Conservation (phyloP, 1,140 invertebrate genomes). For the Drusus annulatus region DNA sequence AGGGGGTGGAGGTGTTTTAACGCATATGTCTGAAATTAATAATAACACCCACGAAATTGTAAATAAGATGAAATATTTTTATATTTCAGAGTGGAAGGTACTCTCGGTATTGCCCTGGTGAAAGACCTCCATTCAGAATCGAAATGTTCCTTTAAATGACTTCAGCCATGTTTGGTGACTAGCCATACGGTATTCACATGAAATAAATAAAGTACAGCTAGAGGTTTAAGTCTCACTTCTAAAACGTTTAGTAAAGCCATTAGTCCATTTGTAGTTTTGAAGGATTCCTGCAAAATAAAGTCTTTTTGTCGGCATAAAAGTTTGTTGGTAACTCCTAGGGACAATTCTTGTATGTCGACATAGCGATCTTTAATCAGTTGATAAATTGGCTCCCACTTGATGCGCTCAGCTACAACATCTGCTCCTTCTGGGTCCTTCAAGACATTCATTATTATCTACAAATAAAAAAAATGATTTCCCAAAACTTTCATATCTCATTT, state of each 20-base stretch:
- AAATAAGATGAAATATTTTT: neutral
- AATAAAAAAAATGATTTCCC: conserved; percentile 28
- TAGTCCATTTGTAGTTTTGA: conserved; percentile 61
- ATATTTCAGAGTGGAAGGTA: too few species aligned
- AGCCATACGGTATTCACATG: too few species aligned
- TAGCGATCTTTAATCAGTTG: conserved; percentile 61
- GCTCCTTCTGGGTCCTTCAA: conserved; percentile 60
- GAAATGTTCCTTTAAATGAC: too few species aligned
- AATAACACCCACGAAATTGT: neutral
- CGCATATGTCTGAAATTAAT: conserved; percentile 20
- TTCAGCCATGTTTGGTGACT: too few species aligned
- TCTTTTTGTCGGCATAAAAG: conserved; percentile 61
- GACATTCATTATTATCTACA: conserved; percentile 63
- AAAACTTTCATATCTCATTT: neutral
- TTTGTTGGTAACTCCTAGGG: conserved; percentile 60
- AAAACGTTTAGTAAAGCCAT: conserved; percentile 61
- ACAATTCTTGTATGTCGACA: conserved; percentile 61
- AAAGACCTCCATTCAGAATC: too few species aligned
- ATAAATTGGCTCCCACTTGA: conserved; percentile 61
- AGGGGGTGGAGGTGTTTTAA: conserved; percentile 35
- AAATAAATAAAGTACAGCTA: neutral
- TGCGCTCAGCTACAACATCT: conserved; percentile 44
- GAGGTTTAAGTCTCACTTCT: conserved; percentile 60
- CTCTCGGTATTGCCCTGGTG: too few species aligned
- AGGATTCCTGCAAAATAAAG: conserved; percentile 61